A percentile compares a stretch with the other conserved stretches of the same genome.
phyloP scores from a whole-genome alignment of 1,140 invertebrate genomes.

The Mercenaria mercenaria region DNA sequence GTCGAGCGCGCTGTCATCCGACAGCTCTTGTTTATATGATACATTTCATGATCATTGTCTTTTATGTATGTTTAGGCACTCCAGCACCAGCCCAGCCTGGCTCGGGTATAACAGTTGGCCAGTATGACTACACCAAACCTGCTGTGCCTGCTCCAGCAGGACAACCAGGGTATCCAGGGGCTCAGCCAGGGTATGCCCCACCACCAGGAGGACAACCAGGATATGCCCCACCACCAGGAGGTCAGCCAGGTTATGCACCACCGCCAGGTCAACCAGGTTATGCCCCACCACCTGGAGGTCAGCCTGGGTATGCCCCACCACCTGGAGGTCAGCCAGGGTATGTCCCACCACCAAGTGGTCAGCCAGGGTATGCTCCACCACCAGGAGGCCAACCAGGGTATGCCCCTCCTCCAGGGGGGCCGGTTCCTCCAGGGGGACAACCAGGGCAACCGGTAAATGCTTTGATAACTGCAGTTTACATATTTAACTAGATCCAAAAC shows the following conservation, averaged over 20 bases:
- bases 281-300: conserved; percentile 55
- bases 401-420: neutral
- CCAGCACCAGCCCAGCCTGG: conserved; percentile 13
- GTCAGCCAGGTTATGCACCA: conserved; percentile 43
- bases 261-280: conserved; percentile 46
- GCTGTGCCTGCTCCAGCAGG: neutral
- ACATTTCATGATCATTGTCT: no score
- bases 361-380: conserved; percentile 54
- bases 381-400: conserved; percentile 59
- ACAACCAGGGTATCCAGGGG: conserved; percentile 50
- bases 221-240: conserved; percentile 26
- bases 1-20: no score
- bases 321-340: conserved; percentile 50
- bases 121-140: conserved; percentile 24
- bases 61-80: no score
- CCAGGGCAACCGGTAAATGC: neutral
- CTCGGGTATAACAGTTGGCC: conserved; percentile 21
- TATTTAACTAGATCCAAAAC: no score
- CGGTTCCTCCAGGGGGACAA: conserved; percentile 26
- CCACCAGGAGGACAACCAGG: conserved; percentile 26
- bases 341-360: conserved; percentile 40
- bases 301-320: conserved; percentile 53
- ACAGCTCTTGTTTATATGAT: no score
- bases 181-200: conserved; percentile 54
- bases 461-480: no score